Conservation (phyloP, 1,140 invertebrate species). For the Ooceraea biroi region DNA sequence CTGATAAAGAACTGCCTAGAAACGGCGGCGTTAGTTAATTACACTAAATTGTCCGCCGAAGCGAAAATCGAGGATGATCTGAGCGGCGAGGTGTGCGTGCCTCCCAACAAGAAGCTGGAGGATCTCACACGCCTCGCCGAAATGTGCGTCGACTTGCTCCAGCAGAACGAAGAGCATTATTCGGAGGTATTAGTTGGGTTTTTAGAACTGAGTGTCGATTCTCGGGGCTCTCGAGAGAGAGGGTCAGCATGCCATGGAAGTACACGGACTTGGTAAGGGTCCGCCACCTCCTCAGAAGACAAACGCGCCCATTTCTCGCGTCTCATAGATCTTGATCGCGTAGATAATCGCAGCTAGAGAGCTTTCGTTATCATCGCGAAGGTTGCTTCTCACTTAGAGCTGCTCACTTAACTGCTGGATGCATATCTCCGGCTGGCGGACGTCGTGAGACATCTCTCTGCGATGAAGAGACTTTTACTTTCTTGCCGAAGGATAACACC, state of each 20-base stretch:
- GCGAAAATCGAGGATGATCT: slow-evolving; percentile 98
- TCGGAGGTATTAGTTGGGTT: slow-evolving; percentile 95
- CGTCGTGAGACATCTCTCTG: slow-evolving; percentile 10
- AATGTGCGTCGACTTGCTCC: slow-evolving; percentile 98
- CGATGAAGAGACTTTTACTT: background rate
- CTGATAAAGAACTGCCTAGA: slow-evolving; percentile 99
- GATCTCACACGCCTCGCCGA: slow-evolving; percentile 99
- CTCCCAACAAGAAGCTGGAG: slow-evolving; percentile 96
- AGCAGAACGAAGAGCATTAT: slow-evolving; percentile 99
- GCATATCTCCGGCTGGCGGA: background rate
- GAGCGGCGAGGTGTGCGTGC: slow-evolving; percentile 92
- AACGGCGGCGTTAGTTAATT: slow-evolving; percentile 99
- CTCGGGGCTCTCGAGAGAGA: slow-evolving; percentile 82
- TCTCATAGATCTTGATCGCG: slow-evolving; percentile 55
- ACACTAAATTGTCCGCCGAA: slow-evolving; percentile 97
- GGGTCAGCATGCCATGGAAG: slow-evolving; percentile 72
- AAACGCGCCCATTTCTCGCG: slow-evolving; percentile 59
- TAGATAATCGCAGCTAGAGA: slow-evolving; percentile 34
- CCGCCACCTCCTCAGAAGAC: slow-evolving; percentile 82
- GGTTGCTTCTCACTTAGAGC: slow-evolving; percentile 29
- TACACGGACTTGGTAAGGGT: slow-evolving; percentile 78
- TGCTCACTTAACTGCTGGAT: background rate
- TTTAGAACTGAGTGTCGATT: slow-evolving; percentile 84
- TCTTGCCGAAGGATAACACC: slow-evolving; percentile 7
- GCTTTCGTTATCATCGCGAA: slow-evolving; percentile 35